phyloP scores from a whole-genome alignment of 2,888 invertebrate species.

The Agonopterix heracliana region DNA sequence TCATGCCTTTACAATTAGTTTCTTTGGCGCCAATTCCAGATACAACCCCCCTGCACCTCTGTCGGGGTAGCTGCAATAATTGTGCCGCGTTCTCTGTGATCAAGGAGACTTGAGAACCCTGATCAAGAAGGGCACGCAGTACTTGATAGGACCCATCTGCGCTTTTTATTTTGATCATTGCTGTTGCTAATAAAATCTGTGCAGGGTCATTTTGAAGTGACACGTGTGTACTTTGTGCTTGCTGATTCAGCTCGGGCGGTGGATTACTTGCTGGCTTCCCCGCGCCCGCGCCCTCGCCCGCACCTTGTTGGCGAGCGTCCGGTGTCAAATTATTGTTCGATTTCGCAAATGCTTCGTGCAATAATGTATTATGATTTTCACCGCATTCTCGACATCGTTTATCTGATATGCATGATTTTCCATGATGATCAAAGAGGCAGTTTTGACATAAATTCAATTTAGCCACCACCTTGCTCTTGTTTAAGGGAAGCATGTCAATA shows the following conservation, averaged over 20 bases:
- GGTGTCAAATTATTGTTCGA: not conserved
- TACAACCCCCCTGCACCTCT: not conserved
- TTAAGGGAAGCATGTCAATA: not conserved
- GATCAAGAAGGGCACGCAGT: too few species aligned
- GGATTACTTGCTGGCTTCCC: not conserved
- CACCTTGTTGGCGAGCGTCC: not conserved
- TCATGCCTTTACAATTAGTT: slow-evolving; percentile 9
- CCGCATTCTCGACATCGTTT: not conserved
- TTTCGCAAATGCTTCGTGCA: not conserved
- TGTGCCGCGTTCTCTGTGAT: not conserved
- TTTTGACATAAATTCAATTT: slow-evolving; percentile 13
- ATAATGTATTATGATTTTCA: not conserved
- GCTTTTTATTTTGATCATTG: not conserved
- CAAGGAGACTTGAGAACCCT: too few species aligned
- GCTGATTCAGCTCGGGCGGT: not conserved
- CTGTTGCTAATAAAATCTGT: not conserved
- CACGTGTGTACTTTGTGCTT: not conserved
- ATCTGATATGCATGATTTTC: slow-evolving; percentile 10
- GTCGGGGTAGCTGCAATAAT: not conserved
- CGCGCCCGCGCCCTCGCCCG: too few species aligned
- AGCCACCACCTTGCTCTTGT: slow-evolving; percentile 2
- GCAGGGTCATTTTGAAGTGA: not conserved
- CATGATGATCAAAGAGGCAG: slow-evolving; percentile 14
- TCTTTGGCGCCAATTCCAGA: not conserved
- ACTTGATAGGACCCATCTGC: not conserved